Percentiles rank a stretch among this genome's conserved stretches.
phyloP scores from a whole-genome alignment of 2,888 invertebrate species.

The Caenorhabditis sp. region DNA sequence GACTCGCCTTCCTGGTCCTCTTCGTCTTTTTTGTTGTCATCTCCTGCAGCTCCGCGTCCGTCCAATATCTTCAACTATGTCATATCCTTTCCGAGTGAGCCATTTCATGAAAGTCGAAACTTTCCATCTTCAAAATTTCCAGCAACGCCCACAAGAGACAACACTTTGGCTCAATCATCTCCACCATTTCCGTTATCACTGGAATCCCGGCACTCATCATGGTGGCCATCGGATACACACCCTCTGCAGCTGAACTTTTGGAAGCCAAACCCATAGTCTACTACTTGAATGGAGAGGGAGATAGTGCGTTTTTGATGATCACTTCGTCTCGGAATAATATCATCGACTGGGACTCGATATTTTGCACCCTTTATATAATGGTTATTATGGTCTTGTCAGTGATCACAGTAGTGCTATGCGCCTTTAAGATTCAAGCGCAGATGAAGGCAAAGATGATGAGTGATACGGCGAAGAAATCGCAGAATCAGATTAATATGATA shows the following conservation, averaged over 20 bases:
- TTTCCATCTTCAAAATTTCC: background rate
- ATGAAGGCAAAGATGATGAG: constrained; percentile 54
- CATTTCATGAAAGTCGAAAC: background rate
- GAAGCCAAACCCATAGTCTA: constrained; percentile 43
- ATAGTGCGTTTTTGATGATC: constrained; percentile 49
- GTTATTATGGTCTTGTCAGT: constrained; percentile 42
- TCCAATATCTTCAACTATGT: constrained; percentile 47
- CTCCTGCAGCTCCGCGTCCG: constrained; percentile 46
- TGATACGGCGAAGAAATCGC: constrained; percentile 41
- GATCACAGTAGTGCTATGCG: constrained; percentile 42
- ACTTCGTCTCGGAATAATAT: background rate
- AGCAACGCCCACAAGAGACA: constrained; percentile 33
- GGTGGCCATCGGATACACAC: constrained; percentile 25
- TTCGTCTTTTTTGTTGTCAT: constrained; percentile 56
- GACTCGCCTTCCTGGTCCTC: constrained; percentile 32
- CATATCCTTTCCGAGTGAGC: constrained; percentile 50
- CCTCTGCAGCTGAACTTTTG: constrained; percentile 8
- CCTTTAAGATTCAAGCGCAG: constrained; percentile 29
- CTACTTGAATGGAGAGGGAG: constrained; percentile 57
- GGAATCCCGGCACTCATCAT: constrained; percentile 44
- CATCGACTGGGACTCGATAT: constrained; percentile 9
- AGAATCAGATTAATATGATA: constrained; percentile 49
- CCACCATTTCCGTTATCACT: constrained; percentile 34
- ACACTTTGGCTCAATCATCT: constrained; percentile 40
- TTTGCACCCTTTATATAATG: constrained; percentile 50